phyloP scores from a whole-genome alignment of 2,888 invertebrate genomes.

The Pachydiplax longipennis region DNA sequence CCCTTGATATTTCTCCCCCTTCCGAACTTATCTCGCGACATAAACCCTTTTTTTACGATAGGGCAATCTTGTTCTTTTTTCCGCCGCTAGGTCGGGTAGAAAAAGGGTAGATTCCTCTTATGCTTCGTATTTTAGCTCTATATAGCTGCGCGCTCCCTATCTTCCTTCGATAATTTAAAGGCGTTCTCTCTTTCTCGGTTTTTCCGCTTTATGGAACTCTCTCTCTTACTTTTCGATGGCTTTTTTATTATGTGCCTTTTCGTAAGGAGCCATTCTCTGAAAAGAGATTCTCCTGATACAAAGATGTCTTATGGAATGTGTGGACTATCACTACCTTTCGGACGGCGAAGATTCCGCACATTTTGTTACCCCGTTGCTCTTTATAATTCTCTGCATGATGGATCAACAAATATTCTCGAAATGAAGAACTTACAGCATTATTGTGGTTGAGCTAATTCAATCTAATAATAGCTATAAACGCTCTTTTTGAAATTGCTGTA shows the following conservation, averaged over 20 bases:
- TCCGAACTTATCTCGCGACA: background rate
- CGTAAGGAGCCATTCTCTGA: too few species aligned
- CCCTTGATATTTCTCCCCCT: background rate
- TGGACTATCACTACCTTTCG: too few species aligned
- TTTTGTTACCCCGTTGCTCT: too few species aligned
- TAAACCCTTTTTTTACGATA: background rate
- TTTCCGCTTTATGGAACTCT: background rate
- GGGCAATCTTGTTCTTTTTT: background rate
- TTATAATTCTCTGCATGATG: too few species aligned
- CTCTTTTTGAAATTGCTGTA: too few species aligned
- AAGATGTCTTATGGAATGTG: too few species aligned
- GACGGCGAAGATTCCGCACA: too few species aligned
- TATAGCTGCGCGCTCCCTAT: background rate
- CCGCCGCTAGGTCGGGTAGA: background rate
- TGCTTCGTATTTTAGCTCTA: background rate
- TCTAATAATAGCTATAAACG: too few species aligned
- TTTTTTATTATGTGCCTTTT: background rate
- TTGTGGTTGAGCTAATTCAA: too few species aligned
- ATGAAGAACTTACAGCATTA: too few species aligned
- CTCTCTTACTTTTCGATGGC: background rate
- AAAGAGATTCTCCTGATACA: too few species aligned
- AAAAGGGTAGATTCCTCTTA: background rate
- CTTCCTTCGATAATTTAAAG: background rate
- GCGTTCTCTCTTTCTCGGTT: background rate
- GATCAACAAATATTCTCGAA: too few species aligned